Conservation (phyloP, 2,888 invertebrate genomes). For the Lasioglossum zephyrum region DNA sequence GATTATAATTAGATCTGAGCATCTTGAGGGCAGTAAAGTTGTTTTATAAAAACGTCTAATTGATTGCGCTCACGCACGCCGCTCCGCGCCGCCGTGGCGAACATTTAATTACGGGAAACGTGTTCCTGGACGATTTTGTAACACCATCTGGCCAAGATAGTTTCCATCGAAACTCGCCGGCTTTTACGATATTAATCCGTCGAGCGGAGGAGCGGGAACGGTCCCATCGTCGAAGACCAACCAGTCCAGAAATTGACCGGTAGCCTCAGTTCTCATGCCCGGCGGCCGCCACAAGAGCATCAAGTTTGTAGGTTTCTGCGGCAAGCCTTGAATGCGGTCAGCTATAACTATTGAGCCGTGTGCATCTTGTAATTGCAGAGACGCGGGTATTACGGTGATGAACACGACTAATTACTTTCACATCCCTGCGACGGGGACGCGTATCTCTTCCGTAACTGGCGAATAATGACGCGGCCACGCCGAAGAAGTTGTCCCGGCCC, state of each 20-base stretch:
- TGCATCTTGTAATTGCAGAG: slow-evolving; percentile 58
- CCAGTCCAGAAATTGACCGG: slow-evolving; percentile 58
- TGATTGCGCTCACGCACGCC: background rate
- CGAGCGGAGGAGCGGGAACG: background rate
- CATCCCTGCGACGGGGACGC: slow-evolving; percentile 27
- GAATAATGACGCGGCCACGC: slow-evolving; percentile 9
- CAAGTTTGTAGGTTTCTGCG: slow-evolving; percentile 70
- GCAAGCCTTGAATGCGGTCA: slow-evolving; percentile 65
- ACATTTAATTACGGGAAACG: background rate
- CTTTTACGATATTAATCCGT: slow-evolving; percentile 34
- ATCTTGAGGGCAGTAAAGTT: background rate
- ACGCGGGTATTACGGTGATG: slow-evolving; percentile 55
- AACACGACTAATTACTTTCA: slow-evolving; percentile 62
- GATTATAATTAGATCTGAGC: background rate
- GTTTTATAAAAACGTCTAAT: background rate
- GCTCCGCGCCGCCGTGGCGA: too few species aligned
- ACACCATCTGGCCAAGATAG: background rate
- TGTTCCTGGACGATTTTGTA: background rate
- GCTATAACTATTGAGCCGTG: slow-evolving; percentile 56
- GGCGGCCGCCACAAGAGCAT: slow-evolving; percentile 63
- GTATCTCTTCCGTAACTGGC: slow-evolving; percentile 32
- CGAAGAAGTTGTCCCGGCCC: background rate
- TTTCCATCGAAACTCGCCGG: slow-evolving; percentile 11
- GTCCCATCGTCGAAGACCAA: slow-evolving; percentile 35
- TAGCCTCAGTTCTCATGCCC: slow-evolving; percentile 49